These are phyloP conservation scores for Mixornis gularis DNA, from an alignment of 2,113 vertebrate species.

Conservation along the genomic window DNA sequence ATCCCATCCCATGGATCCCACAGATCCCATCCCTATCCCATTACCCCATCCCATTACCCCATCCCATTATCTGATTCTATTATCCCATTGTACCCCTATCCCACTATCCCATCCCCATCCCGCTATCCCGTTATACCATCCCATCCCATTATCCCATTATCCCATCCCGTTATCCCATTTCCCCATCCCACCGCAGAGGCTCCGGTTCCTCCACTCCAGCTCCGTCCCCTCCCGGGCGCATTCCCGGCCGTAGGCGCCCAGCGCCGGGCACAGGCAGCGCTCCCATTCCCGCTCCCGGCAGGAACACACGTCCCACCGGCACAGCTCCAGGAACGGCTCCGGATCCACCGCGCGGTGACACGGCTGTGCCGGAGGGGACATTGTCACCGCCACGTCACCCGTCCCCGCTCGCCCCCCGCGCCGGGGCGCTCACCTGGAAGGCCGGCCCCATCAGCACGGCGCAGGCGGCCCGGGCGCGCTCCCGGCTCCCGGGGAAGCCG, in stretches of 20 bases:
- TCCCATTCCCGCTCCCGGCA: slow-evolving; percentile 15
- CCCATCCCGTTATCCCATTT: no score
- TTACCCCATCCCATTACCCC: no score
- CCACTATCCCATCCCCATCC: no score
- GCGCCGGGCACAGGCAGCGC: slow-evolving; percentile 75
- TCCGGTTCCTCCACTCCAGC: no score
- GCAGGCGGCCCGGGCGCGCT: slow-evolving; percentile 75
- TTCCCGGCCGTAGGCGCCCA: slow-evolving; percentile 76
- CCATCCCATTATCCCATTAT: no score
- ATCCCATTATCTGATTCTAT: no score
- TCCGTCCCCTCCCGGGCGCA: slow-evolving; percentile 77
- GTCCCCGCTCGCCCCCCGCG: not conserved
- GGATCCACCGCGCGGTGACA: slow-evolving; percentile 83
- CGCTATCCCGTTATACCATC: no score
- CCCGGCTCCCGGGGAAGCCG: slow-evolving; percentile 69
- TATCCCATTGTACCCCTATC: no score
- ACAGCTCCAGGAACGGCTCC: slow-evolving; percentile 74
- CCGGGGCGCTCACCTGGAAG: slow-evolving; percentile 75
- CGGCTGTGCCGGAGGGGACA: slow-evolving; percentile 21
- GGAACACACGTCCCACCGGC: slow-evolving; percentile 76
- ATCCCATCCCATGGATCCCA: no score
- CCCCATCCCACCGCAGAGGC: no score
- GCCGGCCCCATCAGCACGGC: slow-evolving; percentile 61
- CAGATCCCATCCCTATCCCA: no score
- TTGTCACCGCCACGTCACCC: fast-evolving